Base-by-base conservation (phyloP, 2,888 invertebrate genomes). In the Drosophila koepferae region DNA sequence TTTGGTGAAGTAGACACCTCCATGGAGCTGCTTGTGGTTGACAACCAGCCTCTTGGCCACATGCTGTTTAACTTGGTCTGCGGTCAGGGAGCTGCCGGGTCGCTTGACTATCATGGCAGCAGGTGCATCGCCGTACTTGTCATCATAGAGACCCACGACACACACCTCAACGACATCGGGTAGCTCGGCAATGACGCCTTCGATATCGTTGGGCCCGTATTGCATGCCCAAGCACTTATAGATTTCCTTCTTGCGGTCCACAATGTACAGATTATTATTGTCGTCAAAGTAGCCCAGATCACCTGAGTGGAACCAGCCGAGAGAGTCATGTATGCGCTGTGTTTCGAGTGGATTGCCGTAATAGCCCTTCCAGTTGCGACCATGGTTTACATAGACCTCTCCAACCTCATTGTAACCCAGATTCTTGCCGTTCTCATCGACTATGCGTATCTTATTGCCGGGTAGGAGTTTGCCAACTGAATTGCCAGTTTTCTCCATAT, bases 251-350 rank as follows among this genome's bases (percentile, higher is more conserved):
- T 84, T 90, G 2, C 92, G 83, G 65, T 85, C 92, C 16, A 82
- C 80, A 5, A 91, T 54, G 64, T 74, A 84, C 7, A 91, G 66
- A 64, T 66, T 74, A 5, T 88, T 74, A 1, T 89, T 72, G 2
- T 86, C 76, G 64, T 92, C 91, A 56, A 92, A 85, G 60, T 88
- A 87, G 2, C 92, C 92, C 60, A 91, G 34, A 62, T 92, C 92
- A 5, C 92, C 92, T 0, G 89, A 76, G 20, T 84, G 86, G 18
- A 90, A 76, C 91, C 90, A 92, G 16, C 89, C 86, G 4, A 88
- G 65, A 0, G 56, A 53, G 44, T 91, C 90, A 6, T 80, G 69
- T 9, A 77, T 64, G 20, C 59, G 53, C 43, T 75, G 62, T 2
- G 90, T 88, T 18, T 80, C 90, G 16, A 59, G 54, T 0, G 76